Percentiles rank a stretch among this genome's conserved stretches.
Evolutionary conservation across 2,888 invertebrate genomes (phyloP).

Genomic region (Erebia palarica): DNA sequence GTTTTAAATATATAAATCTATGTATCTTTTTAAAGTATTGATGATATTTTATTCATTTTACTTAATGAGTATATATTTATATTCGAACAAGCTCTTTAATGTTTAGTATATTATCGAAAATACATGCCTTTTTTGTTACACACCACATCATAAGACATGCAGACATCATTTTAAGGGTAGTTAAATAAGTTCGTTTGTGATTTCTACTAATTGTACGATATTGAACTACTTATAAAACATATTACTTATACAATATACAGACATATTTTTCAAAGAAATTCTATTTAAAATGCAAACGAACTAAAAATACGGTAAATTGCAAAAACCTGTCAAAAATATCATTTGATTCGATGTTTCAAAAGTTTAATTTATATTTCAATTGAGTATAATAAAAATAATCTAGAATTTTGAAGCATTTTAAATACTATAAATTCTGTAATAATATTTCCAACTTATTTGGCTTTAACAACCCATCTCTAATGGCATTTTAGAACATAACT

Average conservation of each 20-base stretch:
- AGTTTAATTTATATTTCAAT: neutral
- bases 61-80: neutral
- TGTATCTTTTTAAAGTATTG: neutral
- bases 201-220: neutral
- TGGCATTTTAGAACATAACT: conserved; percentile 31
- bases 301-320: neutral
- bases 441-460: neutral
- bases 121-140: conserved; percentile 1
- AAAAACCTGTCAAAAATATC: neutral
- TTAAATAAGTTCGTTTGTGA: neutral
- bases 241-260: neutral
- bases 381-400: neutral
- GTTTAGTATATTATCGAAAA: too few species aligned
- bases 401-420: neutral
- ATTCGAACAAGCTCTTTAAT: neutral
- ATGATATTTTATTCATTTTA: neutral
- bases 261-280: neutral
- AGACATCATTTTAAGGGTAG: neutral
- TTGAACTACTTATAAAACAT: neutral
- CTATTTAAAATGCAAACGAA: neutral
- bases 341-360: neutral
- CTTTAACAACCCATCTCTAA: neutral
- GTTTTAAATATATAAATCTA: neutral
- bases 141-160: conserved; percentile 1
- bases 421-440: neutral